Evolutionary conservation across 2,797 vertebrate genomes (phyloP).

Genomic region (Alfaro cultratus): DNA sequence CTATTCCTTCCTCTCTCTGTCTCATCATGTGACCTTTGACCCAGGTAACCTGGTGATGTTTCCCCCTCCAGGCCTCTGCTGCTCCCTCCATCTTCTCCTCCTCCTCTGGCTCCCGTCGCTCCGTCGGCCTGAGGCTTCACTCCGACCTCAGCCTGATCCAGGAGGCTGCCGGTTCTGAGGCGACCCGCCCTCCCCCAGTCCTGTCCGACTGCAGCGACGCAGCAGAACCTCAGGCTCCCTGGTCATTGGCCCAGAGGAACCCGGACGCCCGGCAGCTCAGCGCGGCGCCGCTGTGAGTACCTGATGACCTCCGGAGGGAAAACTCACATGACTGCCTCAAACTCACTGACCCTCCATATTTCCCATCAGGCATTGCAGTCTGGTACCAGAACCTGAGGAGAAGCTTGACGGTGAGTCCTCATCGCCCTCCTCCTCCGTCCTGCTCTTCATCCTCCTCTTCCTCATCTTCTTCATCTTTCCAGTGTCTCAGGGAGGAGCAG

Average conservation of each 20-base stretch:
- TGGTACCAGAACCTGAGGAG: constrained; percentile 31
- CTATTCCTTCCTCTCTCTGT: neutral
- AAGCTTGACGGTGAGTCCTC: constrained; percentile 61
- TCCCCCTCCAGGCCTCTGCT: constrained; percentile 22
- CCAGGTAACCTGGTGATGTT: neutral
- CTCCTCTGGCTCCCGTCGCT: constrained; percentile 27
- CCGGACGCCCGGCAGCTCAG: neutral
- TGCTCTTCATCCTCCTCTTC: too few relatives aligned
- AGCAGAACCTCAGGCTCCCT: neutral
- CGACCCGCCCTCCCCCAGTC: constrained; percentile 4
- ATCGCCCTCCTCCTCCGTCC: neutral
- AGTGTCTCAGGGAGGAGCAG: constrained; percentile 75
- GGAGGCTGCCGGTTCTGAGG: neutral
- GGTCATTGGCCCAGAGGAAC: neutral
- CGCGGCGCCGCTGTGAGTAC: constrained; percentile 48
- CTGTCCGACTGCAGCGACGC: neutral
- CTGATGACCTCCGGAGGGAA: neutral
- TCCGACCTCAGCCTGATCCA: constrained; percentile 11
- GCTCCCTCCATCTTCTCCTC: constrained; percentile 10
- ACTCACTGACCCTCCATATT: neutral
- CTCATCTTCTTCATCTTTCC: constrained; percentile 1
- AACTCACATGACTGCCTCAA: too few relatives aligned
- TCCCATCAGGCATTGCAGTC: constrained; percentile 28
- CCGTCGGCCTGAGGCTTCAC: constrained; percentile 24
- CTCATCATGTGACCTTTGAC: neutral